Evolutionary conservation across 2,113 vertebrate species (phyloP), one percentile per base, ranked within the genome.

Genomic region (Tursiops truncatus): DNA sequence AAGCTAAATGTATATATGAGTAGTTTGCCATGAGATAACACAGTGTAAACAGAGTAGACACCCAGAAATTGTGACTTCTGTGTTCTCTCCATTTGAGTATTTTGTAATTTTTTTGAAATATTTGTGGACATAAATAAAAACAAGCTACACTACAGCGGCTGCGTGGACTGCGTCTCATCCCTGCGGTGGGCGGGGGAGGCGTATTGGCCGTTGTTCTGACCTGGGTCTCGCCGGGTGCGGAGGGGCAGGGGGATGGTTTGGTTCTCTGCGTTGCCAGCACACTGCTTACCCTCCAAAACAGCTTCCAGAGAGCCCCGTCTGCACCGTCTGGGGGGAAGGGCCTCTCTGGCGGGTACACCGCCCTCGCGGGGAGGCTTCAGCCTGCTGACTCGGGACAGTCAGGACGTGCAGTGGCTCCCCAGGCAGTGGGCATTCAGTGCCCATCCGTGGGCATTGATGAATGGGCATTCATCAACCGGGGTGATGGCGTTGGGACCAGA

Each of bases 101-200:
- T 99, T 99, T 99, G 99, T 99, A 99, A 99, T 99, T 99, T 99
- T 99, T 99, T 99, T 99, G 99, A 99, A 99, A 99, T 99, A 99
- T 99, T 99, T 99, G 99, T 99, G 99, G 99, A 99, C 99, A 99
- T 99, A 99, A 99, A 99, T 99, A 99, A 99, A 99, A 99, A 99
- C 99, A 99, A 99, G 99, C 99, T 99, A 99, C 99, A 99, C 99
- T 99, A 99, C 99, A 99, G 97, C 41, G 83, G 93, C 98, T 97
- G 90, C 92, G 98, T 97, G 76, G 36, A 31, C 92, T 95, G 96
- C 95, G 91, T 97, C 89, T 98, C 74, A 1, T 98, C 98, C 92
- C 81, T 97, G 96, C 68, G 67, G 31, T 33, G 17, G 85, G 44
- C 38, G 92, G 65, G 93, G 62, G 2, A 73, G 70, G 56, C 56